Conservation (phyloP, 1,140 invertebrate species). For the Cherax quadricarinatus region DNA sequence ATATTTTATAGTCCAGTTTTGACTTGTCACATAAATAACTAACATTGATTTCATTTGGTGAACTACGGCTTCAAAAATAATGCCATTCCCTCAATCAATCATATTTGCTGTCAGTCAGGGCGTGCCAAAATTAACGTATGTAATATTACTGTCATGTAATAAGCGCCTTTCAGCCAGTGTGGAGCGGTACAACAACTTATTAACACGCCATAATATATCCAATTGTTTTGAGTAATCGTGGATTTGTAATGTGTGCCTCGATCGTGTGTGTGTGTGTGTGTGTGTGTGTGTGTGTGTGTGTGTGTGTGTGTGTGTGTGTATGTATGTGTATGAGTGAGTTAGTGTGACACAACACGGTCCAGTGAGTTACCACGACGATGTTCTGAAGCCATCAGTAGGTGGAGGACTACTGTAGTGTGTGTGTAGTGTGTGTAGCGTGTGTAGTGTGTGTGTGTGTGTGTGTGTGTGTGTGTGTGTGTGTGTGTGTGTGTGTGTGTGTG, state of each 20-base stretch:
- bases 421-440: too few species aligned
- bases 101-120: neutral
- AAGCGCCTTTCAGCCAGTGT: slow-evolving; percentile 9
- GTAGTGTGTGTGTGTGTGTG: too few species aligned
- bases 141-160: slow-evolving; percentile 15
- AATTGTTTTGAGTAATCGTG: slow-evolving; percentile 3
- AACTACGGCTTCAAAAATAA: slow-evolving; percentile 12
- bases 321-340: neutral
- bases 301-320: too few species aligned
- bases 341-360: neutral
- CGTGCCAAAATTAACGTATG: slow-evolving; percentile 7
- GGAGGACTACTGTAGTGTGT: too few species aligned
- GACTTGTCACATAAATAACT: neutral
- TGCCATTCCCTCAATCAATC: slow-evolving; percentile 25
- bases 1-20: neutral
- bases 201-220: slow-evolving; percentile 7
- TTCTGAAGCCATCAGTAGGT: neutral
- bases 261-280: too few species aligned
- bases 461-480: too few species aligned
- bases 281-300: neutral
- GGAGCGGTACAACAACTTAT: slow-evolving; percentile 22
- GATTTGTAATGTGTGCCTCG: neutral
- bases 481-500: too few species aligned
- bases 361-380: neutral
- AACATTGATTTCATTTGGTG: neutral